Percentiles rank a stretch among this genome's conserved stretches.
These are phyloP conservation scores for Gorilla gorilla DNA, from an alignment of 2,113 vertebrate genomes.

Conservation along the genomic window DNA sequence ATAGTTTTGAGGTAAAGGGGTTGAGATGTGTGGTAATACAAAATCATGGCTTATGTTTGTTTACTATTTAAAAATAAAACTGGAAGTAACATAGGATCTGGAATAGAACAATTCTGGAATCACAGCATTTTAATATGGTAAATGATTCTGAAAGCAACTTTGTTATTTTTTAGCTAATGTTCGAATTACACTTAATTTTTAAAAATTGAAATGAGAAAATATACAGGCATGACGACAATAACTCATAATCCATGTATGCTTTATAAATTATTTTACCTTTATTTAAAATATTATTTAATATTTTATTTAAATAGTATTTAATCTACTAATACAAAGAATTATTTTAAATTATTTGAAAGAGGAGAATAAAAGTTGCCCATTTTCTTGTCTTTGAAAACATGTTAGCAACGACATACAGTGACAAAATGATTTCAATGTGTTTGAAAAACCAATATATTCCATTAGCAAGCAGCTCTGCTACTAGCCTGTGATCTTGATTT, in stretches of 20 bases:
- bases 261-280: neutral
- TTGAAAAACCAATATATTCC: neutral
- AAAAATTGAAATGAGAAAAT: neutral
- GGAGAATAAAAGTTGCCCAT: neutral
- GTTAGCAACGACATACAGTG: neutral
- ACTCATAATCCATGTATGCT: neutral
- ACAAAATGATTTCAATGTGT: neutral
- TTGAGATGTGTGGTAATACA: neutral
- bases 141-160: neutral
- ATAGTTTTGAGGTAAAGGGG: conserved; percentile 12
- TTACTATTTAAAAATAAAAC: conserved; percentile 34
- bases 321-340: neutral
- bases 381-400: neutral
- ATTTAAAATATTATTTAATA: too few relatives aligned
- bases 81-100: neutral
- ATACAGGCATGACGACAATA: neutral
- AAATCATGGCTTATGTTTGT: neutral
- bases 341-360: neutral
- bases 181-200: neutral
- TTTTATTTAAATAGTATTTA: too few relatives aligned
- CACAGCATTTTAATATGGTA: neutral
- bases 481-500: neutral
- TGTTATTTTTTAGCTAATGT: neutral
- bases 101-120: neutral
- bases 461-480: neutral